Percentiles rank a stretch among this genome's conserved stretches.
Conservation (phyloP, 2,113 vertebrate genomes). For the Peucedramus taeniatus region DNA sequence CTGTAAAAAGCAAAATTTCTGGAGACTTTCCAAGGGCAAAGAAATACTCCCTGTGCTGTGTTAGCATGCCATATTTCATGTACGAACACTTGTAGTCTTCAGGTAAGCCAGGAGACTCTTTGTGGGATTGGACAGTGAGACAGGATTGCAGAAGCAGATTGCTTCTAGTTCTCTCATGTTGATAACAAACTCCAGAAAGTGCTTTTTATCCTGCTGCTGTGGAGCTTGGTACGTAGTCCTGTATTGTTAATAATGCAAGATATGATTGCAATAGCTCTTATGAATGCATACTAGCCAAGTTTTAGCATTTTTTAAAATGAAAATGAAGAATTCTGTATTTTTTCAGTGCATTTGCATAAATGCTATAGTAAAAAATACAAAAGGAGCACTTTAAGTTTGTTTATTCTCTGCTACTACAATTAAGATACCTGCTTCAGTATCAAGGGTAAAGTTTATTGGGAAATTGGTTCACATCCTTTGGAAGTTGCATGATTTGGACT, state of each 20-base stretch:
- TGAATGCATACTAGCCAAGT: background rate
- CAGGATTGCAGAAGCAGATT: background rate
- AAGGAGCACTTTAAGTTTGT: background rate
- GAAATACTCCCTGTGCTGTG: background rate
- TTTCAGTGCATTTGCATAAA: background rate
- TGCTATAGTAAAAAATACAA: background rate
- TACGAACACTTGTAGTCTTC: background rate
- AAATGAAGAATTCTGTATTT: background rate
- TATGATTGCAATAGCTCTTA: background rate
- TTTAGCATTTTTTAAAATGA: background rate
- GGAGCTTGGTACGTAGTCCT: background rate
- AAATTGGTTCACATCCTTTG: background rate
- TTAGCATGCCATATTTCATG: background rate
- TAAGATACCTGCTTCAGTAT: background rate
- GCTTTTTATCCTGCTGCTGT: background rate
- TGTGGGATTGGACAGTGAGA: background rate
- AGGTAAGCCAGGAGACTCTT: background rate
- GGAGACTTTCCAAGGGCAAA: background rate
- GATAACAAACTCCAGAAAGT: background rate
- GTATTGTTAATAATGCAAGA: conserved; percentile 12
- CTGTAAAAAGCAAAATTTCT: background rate
- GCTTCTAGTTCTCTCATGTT: background rate
- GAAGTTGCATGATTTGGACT: background rate
- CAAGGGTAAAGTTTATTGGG: background rate
- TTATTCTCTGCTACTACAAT: background rate